phyloP scores from a whole-genome alignment of 2,888 invertebrate species.

The Lycaena phlaeas region DNA sequence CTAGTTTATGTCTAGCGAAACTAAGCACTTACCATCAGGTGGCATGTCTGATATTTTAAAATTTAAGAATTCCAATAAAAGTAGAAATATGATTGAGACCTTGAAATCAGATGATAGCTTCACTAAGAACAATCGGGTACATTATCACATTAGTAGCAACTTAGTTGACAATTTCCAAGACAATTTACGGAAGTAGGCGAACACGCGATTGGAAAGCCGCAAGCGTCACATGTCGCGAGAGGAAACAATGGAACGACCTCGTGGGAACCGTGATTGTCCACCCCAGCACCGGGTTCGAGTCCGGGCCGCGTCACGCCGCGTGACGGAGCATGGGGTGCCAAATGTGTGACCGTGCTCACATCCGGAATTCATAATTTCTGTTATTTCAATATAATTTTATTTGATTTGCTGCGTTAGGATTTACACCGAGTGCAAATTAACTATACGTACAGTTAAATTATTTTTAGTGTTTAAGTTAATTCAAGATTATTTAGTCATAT shows the following conservation, averaged over 20 bases:
- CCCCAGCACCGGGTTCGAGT: slow-evolving; percentile 49
- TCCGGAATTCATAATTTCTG: slow-evolving; percentile 46
- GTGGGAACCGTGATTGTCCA: slow-evolving; percentile 64
- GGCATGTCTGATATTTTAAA: too few species aligned
- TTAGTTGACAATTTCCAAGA: slow-evolving; percentile 11
- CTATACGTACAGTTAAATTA: too few species aligned
- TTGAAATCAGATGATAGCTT: slow-evolving; percentile 4
- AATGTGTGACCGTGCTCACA: slow-evolving; percentile 40
- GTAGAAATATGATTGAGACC: too few species aligned
- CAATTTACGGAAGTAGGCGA: slow-evolving; percentile 23
- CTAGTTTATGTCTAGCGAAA: too few species aligned
- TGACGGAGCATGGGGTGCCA: slow-evolving; percentile 61
- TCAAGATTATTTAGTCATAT: too few species aligned
- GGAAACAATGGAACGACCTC: slow-evolving; percentile 48
- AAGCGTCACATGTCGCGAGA: slow-evolving; percentile 63
- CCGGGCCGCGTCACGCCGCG: slow-evolving; percentile 33
- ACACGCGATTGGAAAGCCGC: slow-evolving; percentile 39
- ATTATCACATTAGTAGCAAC: background rate
- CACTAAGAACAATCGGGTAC: background rate
- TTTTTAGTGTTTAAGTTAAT: too few species aligned
- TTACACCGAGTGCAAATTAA: too few species aligned
- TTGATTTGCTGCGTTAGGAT: background rate
- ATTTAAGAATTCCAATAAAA: too few species aligned
- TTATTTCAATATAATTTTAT: slow-evolving; percentile 24
- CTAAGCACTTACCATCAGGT: too few species aligned